A percentile compares a stretch with the other conserved stretches of the same genome.
Conservation (phyloP, 2,797 vertebrate genomes). For the Crax fasciolata region DNA sequence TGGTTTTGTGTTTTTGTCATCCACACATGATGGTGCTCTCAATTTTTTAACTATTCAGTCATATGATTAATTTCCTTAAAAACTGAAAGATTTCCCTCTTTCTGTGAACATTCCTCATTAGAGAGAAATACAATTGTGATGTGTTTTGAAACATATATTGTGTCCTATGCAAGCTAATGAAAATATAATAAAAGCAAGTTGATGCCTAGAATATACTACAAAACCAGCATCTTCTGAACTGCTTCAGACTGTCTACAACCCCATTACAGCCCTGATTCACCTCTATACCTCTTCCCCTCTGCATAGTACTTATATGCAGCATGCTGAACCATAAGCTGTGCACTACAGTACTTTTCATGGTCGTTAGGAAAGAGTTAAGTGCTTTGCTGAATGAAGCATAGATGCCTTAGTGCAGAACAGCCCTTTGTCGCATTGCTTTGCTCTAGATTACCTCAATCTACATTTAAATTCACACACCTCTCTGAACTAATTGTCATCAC, state of each 20-base stretch:
- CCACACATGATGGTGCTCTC: background rate
- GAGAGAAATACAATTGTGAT: background rate
- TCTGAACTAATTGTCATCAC: background rate
- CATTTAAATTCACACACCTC: fast-evolving
- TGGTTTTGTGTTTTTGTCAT: background rate
- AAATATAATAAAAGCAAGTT: background rate
- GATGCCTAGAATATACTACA: background rate
- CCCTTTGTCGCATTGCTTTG: background rate
- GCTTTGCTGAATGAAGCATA: background rate
- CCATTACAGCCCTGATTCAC: background rate
- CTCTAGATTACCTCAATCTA: background rate
- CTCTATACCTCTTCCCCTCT: background rate
- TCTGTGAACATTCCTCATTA: background rate
- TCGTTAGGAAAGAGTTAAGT: background rate
- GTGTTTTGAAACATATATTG: background rate
- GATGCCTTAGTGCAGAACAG: background rate
- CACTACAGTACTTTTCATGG: background rate
- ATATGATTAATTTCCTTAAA: background rate
- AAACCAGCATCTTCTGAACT: background rate
- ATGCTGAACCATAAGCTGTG: background rate
- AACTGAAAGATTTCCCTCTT: background rate
- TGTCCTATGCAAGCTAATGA: background rate
- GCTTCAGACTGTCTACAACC: background rate
- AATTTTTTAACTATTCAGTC: background rate
- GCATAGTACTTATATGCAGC: fast-evolving